Evolutionary conservation across 2,888 invertebrate genomes (phyloP).

Genomic region (Chironomus tentans): DNA sequence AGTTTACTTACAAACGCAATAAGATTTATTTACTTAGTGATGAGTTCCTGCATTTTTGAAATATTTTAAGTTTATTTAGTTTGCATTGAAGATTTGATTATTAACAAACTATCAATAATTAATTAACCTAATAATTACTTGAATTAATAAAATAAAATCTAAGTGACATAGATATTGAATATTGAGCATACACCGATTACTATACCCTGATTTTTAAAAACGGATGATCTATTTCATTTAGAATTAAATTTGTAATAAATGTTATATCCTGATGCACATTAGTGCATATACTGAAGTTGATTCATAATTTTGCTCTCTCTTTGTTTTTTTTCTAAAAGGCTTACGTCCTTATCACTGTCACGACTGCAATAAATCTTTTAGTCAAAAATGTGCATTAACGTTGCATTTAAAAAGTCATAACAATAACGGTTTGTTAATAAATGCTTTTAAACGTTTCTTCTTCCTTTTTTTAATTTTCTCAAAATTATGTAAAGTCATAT

Average conservation of each 20-base stretch:
- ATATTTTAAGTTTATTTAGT: no score
- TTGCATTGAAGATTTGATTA: no score
- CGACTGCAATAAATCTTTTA: constrained; percentile 47
- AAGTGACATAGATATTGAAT: no score
- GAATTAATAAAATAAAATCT: no score
- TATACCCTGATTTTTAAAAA: no score
- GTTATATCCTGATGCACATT: no score
- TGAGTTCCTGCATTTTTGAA: no score
- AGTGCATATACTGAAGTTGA: constrained; percentile 4
- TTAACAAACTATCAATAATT: no score
- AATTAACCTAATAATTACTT: no score
- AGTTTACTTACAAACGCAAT: constrained; percentile 31
- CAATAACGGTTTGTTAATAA: neutral
- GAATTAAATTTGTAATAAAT: neutral
- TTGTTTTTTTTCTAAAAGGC: constrained; percentile 35
- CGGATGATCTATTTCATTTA: neutral
- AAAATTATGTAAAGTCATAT: no score
- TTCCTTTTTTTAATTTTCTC: neutral
- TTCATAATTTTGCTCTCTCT: constrained; percentile 29
- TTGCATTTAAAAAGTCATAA: constrained; percentile 56
- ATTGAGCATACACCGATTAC: no score
- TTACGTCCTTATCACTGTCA: constrained; percentile 51
- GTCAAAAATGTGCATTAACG: constrained; percentile 73
- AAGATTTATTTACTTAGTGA: no score
- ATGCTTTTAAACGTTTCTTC: neutral